Evolutionary conservation across 2,888 invertebrate genomes (phyloP), one percentile per base, ranked within the genome.

Genomic region (Papilio demoleus): DNA sequence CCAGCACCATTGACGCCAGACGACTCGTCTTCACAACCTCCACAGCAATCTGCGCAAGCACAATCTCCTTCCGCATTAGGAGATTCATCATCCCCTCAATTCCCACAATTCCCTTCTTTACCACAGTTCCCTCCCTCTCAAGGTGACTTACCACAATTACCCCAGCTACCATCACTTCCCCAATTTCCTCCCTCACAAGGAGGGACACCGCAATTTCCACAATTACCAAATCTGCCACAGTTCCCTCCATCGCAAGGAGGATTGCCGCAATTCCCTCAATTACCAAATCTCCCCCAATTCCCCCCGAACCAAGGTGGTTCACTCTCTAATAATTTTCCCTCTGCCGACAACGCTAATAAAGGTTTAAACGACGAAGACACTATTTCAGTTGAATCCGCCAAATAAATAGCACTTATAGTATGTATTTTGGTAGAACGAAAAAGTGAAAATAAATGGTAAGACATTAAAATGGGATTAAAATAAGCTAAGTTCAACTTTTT

Each of bases 311-410:
- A 65, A 47, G 65, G 65, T 47, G 59, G 59, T 34, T 45, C 65
- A 4, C 24, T 60, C 8, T n/a, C 6, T 14, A 64, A 84, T 6
- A 80, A 76, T 40, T 86, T 83, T 68, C 88, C 89, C 1, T 81
- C 81, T 14, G 78, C 77, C 2, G 73, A 71, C 31, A 80, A 77
- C 45, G 79, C 78, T n/a, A 83, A 85, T 70, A 79, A 80, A 72
- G 84, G 87, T 19, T 65, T 90, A 2, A 90, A 87, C 69, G 90
- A 92, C 34, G 92, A 90, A 81, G 92, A 92, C 66, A 87, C 92
- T 14, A 75, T 92, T 77, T 82, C 92, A n/a, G 86, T 92, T 61
- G 92, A 92, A 69, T 87, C 92, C 67, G 92, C 91, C 17, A 53
- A 69, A 47, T 69, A 34, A 65, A 53, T 62, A n/a, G n/a, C n/a